Percentiles rank a stretch among this genome's conserved stretches.
Evolutionary conservation across 1,140 invertebrate species (phyloP).

Genomic region (Microplitis mediator): DNA sequence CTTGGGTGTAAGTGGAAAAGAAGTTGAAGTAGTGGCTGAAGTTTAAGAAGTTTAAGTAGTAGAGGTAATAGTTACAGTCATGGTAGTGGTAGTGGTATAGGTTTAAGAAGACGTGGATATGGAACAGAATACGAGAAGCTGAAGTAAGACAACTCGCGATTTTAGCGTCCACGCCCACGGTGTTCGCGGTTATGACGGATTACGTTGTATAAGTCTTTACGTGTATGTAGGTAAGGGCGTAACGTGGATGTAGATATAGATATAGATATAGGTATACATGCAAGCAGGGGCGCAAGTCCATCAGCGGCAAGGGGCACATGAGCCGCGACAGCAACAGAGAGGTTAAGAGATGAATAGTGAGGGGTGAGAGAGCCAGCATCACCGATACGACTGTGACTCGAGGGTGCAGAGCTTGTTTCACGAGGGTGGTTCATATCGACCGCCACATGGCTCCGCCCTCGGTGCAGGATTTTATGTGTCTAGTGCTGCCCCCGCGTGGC

Average conservation of each 20-base stretch:
- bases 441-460: constrained; percentile 45
- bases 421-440: constrained; percentile 52
- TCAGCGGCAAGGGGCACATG: neutral
- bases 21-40: neutral
- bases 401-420: constrained; percentile 42
- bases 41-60: too few species aligned
- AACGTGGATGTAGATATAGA: neutral
- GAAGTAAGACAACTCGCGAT: neutral
- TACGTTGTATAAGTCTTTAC: constrained; percentile 37
- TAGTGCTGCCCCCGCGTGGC: constrained; percentile 34
- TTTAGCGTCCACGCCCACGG: constrained; percentile 24
- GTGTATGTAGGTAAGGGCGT: constrained; percentile 18
- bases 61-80: too few species aligned
- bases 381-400: neutral
- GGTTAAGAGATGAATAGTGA: constrained; percentile 1
- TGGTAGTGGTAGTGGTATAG: too few species aligned
- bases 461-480: constrained; percentile 13
- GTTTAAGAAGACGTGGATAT: too few species aligned
- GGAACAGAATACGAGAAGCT: too few species aligned
- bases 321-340: neutral
- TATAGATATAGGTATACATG: neutral
- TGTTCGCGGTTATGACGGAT: constrained; percentile 40
- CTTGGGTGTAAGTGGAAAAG: constrained; percentile 1
- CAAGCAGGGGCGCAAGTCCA: neutral
- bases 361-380: constrained; percentile 9